Evolutionary conservation across 2,888 invertebrate species (phyloP).

Genomic region (Leuctra nigra): DNA sequence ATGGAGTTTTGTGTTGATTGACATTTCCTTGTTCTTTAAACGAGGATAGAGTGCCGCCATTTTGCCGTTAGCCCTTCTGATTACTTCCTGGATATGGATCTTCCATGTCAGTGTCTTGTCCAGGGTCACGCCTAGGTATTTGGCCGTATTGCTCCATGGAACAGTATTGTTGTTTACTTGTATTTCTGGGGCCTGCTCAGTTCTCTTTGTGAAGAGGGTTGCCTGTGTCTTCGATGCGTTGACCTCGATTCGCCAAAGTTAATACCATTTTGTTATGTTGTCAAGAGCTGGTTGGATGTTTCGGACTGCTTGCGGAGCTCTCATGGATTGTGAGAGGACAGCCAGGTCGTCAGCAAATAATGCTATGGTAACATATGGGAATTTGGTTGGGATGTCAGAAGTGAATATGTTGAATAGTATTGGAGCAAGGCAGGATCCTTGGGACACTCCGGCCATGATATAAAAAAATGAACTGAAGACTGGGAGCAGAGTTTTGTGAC

Average conservation of each 20-base stretch:
- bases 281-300: constrained; percentile 4
- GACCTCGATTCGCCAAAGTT: constrained; percentile 24
- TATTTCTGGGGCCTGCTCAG: background rate
- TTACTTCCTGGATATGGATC: background rate
- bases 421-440: constrained; percentile 32
- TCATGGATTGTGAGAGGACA: constrained; percentile 19
- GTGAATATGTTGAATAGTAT: constrained; percentile 30
- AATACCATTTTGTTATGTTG: constrained; percentile 15
- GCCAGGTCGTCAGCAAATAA: constrained; percentile 26
- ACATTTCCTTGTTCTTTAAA: background rate
- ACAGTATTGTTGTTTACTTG: background rate
- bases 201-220: constrained; percentile 12
- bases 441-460: constrained; percentile 34
- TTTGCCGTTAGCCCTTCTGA: background rate
- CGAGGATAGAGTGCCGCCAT: too few species aligned
- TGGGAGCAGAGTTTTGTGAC: background rate
- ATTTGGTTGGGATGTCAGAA: constrained; percentile 28
- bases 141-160: background rate
- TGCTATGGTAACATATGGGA: constrained; percentile 13
- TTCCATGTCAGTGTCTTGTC: background rate
- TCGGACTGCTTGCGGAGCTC: background rate
- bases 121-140: constrained; percentile 11
- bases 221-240: constrained; percentile 25
- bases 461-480: background rate
- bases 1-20: background rate